A percentile compares a stretch with the other conserved stretches of the same genome.
Evolutionary conservation across 2,113 vertebrate genomes (phyloP).

Genomic region (Puntigrus tetrazona): DNA sequence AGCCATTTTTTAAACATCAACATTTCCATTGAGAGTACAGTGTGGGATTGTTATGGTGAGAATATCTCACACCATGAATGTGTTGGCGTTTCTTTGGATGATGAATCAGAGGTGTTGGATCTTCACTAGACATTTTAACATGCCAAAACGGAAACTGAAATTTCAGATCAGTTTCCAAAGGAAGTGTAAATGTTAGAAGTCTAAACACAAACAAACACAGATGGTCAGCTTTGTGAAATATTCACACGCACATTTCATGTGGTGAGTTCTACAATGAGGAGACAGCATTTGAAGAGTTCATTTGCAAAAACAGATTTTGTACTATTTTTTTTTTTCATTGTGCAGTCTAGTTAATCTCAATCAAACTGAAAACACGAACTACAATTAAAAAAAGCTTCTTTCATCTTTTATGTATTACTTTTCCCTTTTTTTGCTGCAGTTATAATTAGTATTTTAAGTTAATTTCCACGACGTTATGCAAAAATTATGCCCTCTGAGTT

Average conservation of each 20-base stretch:
- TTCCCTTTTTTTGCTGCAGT: too few relatives aligned
- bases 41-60: not conserved
- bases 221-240: slow-evolving; percentile 8
- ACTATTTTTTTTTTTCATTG: too few relatives aligned
- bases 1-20: not conserved
- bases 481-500: too few relatives aligned
- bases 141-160: not conserved
- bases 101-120: slow-evolving; percentile 15
- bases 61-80: slow-evolving; percentile 8
- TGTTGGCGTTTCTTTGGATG: not conserved
- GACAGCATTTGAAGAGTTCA: too few relatives aligned
- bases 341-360: too few relatives aligned
- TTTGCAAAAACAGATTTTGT: too few relatives aligned
- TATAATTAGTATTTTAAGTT: not conserved
- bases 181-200: not conserved
- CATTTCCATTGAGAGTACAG: not conserved
- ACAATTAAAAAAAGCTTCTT: not conserved
- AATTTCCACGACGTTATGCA: not conserved
- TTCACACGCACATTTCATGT: not conserved
- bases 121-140: not conserved
- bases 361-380: too few relatives aligned
- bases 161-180: not conserved
- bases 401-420: not conserved
- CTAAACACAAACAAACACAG: slow-evolving; percentile 29
- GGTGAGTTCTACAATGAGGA: not conserved